phyloP scores from a whole-genome alignment of 2,113 vertebrate species.

The Phycodurus eques region DNA sequence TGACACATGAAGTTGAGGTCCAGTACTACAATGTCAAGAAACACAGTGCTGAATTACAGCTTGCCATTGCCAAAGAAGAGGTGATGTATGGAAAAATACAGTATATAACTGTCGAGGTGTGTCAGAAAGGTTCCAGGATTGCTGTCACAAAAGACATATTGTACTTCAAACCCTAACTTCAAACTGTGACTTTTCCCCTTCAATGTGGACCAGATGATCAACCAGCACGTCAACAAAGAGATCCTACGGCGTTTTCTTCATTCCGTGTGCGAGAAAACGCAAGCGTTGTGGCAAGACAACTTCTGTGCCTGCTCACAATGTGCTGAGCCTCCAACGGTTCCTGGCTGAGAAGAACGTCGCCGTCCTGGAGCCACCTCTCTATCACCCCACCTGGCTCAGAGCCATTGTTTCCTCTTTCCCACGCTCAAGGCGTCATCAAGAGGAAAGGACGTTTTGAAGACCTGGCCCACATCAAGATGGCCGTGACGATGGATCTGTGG shows the following conservation, averaged over 20 bases:
- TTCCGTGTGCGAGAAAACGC: too few species aligned
- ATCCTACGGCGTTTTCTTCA: too few species aligned
- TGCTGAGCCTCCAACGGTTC: background rate
- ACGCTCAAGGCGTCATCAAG: too few species aligned
- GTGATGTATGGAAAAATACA: conserved; percentile 61
- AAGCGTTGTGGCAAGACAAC: background rate
- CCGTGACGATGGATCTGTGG: too few species aligned
- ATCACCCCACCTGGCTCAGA: background rate
- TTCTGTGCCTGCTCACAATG: background rate
- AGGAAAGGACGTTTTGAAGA: too few species aligned
- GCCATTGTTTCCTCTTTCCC: background rate
- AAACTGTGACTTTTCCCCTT: too few species aligned
- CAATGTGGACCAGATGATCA: background rate
- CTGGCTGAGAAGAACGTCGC: background rate
- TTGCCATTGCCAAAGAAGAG: conserved; percentile 89
- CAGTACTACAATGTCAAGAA: conserved; percentile 96
- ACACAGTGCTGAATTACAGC: conserved; percentile 88
- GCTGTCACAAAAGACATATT: background rate
- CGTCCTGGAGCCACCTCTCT: background rate
- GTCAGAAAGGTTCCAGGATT: background rate
- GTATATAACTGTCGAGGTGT: background rate
- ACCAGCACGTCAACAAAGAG: too few species aligned
- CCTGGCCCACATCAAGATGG: background rate
- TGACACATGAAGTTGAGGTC: conserved; percentile 94
- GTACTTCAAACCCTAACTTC: background rate